phyloP scores from a whole-genome alignment of 1,140 invertebrate genomes.

The Stratiolaelaps scimitus region DNA sequence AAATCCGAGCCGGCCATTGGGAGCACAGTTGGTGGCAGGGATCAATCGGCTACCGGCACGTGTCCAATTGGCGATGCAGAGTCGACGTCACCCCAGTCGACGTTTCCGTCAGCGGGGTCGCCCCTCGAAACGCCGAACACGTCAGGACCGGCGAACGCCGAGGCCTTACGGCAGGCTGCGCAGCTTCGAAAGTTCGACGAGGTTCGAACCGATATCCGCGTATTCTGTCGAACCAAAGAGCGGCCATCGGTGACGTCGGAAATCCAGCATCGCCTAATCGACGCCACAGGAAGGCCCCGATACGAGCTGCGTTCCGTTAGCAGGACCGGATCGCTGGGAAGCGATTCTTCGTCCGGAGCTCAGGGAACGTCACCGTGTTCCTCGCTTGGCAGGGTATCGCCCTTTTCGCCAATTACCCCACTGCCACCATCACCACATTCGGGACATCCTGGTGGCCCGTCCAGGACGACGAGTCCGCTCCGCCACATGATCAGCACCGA shows the following conservation, averaged over 20 bases:
- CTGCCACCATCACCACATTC: no score
- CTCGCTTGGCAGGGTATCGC: conserved; percentile 3
- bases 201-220: conserved; percentile 21
- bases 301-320: conserved; percentile 23
- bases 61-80: no score
- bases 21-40: no score
- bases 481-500: conserved; percentile 18
- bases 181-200: conserved; percentile 19
- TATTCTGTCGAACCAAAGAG: conserved; percentile 28
- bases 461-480: conserved; percentile 5
- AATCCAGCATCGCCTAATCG: conserved; percentile 3
- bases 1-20: no score
- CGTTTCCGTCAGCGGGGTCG: no score
- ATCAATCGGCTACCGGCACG: no score
- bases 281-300: not conserved
- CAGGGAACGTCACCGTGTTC: conserved; percentile 16
- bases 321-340: conserved; percentile 19
- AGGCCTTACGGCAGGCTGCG: not conserved
- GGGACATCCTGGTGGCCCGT: not conserved
- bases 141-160: not conserved
- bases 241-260: conserved; percentile 1
- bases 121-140: no score
- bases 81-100: no score
- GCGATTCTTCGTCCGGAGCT: conserved; percentile 10
- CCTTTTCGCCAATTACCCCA: not conserved